Evolutionary conservation across 2,888 invertebrate species (phyloP).

Genomic region (Psococerastis gibbosa): DNA sequence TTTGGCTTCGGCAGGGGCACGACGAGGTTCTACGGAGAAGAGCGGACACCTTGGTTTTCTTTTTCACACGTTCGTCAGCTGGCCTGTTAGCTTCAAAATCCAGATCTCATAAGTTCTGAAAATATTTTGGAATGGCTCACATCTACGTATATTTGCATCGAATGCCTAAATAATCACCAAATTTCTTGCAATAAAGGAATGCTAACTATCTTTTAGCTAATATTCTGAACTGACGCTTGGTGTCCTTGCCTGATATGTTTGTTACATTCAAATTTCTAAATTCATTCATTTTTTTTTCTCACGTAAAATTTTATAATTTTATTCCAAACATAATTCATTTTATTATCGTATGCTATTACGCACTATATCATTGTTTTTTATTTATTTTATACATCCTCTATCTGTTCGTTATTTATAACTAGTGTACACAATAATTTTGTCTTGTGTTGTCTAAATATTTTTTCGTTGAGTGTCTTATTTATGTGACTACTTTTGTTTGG

Average conservation of each 20-base stretch:
- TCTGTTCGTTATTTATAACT: constrained; percentile 14
- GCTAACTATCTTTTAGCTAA: too few species aligned
- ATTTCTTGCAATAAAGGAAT: too few species aligned
- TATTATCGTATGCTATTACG: constrained; percentile 14
- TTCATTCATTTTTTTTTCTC: constrained; percentile 10
- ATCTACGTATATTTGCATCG: too few species aligned
- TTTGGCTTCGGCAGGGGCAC: too few species aligned
- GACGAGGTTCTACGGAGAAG: too few species aligned
- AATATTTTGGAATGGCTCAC: too few species aligned
- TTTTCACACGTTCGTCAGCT: too few species aligned
- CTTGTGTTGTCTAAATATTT: constrained; percentile 27
- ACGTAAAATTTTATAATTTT: constrained; percentile 5
- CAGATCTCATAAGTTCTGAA: too few species aligned
- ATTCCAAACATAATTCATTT: constrained; percentile 9
- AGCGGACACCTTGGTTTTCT: too few species aligned
- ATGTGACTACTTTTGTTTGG: constrained; percentile 27
- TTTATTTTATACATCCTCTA: constrained; percentile 16
- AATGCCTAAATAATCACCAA: too few species aligned
- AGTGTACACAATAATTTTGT: constrained; percentile 19
- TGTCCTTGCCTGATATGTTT: constrained; percentile 11
- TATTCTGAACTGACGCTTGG: constrained; percentile 8
- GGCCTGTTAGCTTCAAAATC: too few species aligned
- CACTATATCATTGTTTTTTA: constrained; percentile 14
- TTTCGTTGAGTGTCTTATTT: constrained; percentile 16
- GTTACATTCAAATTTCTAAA: constrained; percentile 12